These are phyloP conservation scores for Plebejus melissa DNA, from an alignment of 2,888 invertebrate species.

Conservation along the genomic window DNA sequence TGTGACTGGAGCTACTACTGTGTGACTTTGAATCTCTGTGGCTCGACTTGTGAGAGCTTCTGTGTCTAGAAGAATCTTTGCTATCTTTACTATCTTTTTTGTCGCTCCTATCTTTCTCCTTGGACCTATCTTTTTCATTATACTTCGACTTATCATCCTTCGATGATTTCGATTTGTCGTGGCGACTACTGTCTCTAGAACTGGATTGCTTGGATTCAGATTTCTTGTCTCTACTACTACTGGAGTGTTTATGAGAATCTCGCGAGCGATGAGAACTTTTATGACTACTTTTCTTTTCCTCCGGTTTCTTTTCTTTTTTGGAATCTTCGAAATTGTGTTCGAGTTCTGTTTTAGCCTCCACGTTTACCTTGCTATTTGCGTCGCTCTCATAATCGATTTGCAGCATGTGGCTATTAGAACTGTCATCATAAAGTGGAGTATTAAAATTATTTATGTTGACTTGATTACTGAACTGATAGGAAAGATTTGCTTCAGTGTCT, in stretches of 20 bases:
- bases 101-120: conserved; percentile 57
- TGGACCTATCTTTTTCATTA: conserved; percentile 56
- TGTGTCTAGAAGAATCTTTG: conserved; percentile 63
- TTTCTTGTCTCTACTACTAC: conserved; percentile 63
- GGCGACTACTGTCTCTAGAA: conserved; percentile 59
- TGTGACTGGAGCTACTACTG: conserved; percentile 41
- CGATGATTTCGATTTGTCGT: conserved; percentile 56
- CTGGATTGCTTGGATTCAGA: conserved; percentile 62
- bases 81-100: conserved; percentile 63
- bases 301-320: conserved; percentile 57
- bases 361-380: conserved; percentile 66
- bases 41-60: conserved; percentile 46
- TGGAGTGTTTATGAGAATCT: conserved; percentile 64
- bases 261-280: conserved; percentile 65
- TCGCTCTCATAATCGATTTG: conserved; percentile 74
- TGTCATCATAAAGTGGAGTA: conserved; percentile 67
- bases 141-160: conserved; percentile 67
- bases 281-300: conserved; percentile 58
- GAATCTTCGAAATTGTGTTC: conserved; percentile 57
- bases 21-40: conserved; percentile 55
- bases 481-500: conserved; percentile 50
- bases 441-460: conserved; percentile 62
- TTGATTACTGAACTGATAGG: conserved; percentile 64
- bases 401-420: conserved; percentile 67
- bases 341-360: conserved; percentile 55